Base-by-base conservation (phyloP, 2,888 invertebrate genomes). In the Netelia melanura region DNA sequence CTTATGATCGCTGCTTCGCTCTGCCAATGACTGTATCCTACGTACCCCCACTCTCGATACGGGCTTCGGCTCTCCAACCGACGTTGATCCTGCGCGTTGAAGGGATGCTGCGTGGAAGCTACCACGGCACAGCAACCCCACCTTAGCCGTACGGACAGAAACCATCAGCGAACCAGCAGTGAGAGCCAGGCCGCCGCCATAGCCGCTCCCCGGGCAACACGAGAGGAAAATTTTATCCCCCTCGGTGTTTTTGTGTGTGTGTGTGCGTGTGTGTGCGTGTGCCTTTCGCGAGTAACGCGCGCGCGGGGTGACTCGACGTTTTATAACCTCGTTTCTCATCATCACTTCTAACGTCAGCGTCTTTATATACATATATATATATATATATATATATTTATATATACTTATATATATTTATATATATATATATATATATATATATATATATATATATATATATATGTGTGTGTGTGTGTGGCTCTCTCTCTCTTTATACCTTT, bases 161-260 rank as follows among this genome's bases (percentile, higher is more conserved):
- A 82, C 77, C 84, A 86, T 80, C 85, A 80, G 86, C 81, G 86
- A 86, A 83, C 87, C 89, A 90, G 90, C 91, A 93, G 93, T 93
- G 92, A 93, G 94, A 93, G 93, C 93, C 92, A 91, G 92, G 93
- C 92, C 91, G 93, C 92, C 93, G 94, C 91, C 92, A 94, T 92
- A 94, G 94, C 91, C 93, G 94, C 90, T 94, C 93, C 91, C 93
- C 92, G 91, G 92, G 89, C 87, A 85, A 85, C 83, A 77, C 79
- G 85, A 85, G 85, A 85, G 82, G 80, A 85, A 85, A 77, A 80
- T 80, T 83, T 65, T 80, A 80, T 62, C 61, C 65, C 68, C 78
- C 75, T 81, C 81, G 78, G 54, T 64, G 78, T 48, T 65, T 71
- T 64, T 72, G 79, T 48, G 54, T 17, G 58, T 58, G 58, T 17